Conservation (phyloP, 1,140 invertebrate species). For the Oppia nitens region DNA sequence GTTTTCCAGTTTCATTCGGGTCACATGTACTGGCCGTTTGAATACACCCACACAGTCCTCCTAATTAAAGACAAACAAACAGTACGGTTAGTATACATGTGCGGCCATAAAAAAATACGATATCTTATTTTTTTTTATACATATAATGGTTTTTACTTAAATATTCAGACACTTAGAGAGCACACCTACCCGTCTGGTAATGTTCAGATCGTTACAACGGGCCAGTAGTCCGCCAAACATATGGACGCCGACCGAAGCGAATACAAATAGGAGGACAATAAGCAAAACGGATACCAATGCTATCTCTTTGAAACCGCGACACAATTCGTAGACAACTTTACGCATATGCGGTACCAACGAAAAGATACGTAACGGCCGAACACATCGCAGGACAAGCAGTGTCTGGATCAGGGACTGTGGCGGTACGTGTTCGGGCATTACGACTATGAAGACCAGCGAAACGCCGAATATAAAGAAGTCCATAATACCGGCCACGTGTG, state of each 20-base stretch:
- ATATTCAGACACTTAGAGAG: no score
- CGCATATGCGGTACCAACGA: conserved; percentile 97
- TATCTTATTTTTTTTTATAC: no score
- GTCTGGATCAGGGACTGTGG: conserved; percentile 82
- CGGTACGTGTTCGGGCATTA: conserved; percentile 67
- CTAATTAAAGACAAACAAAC: no score
- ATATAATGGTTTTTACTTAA: no score
- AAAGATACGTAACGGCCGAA: conserved; percentile 89
- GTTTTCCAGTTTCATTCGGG: conserved; percentile 78
- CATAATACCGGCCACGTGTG: conserved; percentile 86
- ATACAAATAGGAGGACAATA: conserved; percentile 96
- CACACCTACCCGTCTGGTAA: conserved; percentile 38
- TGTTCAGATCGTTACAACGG: conserved; percentile 87
- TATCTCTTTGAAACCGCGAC: conserved; percentile 98
- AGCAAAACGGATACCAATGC: conserved; percentile 89
- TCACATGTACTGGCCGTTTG: conserved; percentile 83
- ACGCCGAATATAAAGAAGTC: conserved; percentile 93
- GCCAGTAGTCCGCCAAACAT: conserved; percentile 88
- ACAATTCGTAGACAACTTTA: conserved; percentile 95
- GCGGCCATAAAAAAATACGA: no score
- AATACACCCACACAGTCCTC: conserved; percentile 90
- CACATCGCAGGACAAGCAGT: conserved; percentile 87
- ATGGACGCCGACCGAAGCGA: conserved; percentile 96
- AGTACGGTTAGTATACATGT: no score
- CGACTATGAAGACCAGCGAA: conserved; percentile 79